A percentile compares a stretch with the other conserved stretches of the same genome.
Evolutionary conservation across 2,113 vertebrate species (phyloP).

Genomic region (Lasiurus cinereus): DNA sequence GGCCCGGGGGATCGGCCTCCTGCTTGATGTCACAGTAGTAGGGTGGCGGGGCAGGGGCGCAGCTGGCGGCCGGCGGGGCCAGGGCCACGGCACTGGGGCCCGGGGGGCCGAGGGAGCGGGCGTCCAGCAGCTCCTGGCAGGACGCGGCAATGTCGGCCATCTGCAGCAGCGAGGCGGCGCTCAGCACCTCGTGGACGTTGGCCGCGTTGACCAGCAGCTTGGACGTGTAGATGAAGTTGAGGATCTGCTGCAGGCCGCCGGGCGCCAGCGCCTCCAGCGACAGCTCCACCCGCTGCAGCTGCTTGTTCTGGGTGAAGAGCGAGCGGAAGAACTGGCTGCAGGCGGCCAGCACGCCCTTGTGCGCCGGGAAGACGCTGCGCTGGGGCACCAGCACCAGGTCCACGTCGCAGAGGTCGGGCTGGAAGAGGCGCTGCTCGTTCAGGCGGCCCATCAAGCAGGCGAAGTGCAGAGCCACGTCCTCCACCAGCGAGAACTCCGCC

Average conservation of each 20-base stretch:
- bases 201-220: slow-evolving; percentile 95
- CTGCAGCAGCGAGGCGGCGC: slow-evolving; percentile 93
- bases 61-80: slow-evolving; percentile 82
- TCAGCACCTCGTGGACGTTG: slow-evolving; percentile 95
- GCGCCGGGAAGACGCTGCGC: slow-evolving; percentile 94
- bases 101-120: slow-evolving; percentile 91
- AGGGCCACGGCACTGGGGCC: slow-evolving; percentile 89
- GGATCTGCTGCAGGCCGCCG: slow-evolving; percentile 95
- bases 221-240: slow-evolving; percentile 98
- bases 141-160: slow-evolving; percentile 96
- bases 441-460: slow-evolving; percentile 98
- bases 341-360: slow-evolving; percentile 96
- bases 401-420: slow-evolving; percentile 96
- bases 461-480: slow-evolving; percentile 97
- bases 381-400: slow-evolving; percentile 97
- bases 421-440: slow-evolving; percentile 96
- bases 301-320: slow-evolving; percentile 96
- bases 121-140: slow-evolving; percentile 95
- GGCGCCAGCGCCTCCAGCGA: slow-evolving; percentile 94
- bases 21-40: slow-evolving; percentile 96
- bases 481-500: slow-evolving; percentile 96
- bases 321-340: slow-evolving; percentile 98
- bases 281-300: slow-evolving; percentile 94
- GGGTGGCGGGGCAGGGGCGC: slow-evolving; percentile 77
- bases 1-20: slow-evolving; percentile 88